These are phyloP conservation scores for Argyrosomus japonicus DNA, from an alignment of 2,113 vertebrate species.

Conservation along the genomic window DNA sequence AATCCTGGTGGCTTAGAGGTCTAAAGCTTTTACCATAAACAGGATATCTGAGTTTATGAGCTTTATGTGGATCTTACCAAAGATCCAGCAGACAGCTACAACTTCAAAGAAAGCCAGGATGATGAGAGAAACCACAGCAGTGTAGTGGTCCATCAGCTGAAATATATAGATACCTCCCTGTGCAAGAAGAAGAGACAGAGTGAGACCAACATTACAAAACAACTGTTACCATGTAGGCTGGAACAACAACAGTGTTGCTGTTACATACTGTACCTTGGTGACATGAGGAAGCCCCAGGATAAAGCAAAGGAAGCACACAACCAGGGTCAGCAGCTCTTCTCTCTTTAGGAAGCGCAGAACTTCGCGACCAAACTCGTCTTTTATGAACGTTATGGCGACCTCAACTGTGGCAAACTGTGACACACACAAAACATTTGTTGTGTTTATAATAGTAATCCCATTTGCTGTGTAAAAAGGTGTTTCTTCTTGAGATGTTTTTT, in stretches of 20 bases:
- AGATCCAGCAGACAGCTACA: conserved; percentile 80
- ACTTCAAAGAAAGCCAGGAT: conserved; percentile 85
- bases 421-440: conserved; percentile 12
- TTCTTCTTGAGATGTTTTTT: not conserved
- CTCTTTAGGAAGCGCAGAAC: conserved; percentile 70
- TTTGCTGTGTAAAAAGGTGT: not conserved
- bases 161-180: conserved; percentile 85
- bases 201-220: not conserved
- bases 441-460: not conserved
- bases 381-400: conserved; percentile 80
- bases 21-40: not conserved
- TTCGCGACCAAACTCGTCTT: conserved; percentile 78
- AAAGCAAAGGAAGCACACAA: conserved; percentile 74
- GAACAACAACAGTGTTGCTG: not conserved
- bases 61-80: conserved; percentile 71
- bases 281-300: conserved; percentile 82
- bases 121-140: conserved; percentile 83
- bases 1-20: not conserved
- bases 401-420: conserved; percentile 83
- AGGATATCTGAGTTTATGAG: not conserved
- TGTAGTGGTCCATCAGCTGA: conserved; percentile 86
- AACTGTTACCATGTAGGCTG: not conserved
- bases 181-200: not conserved
- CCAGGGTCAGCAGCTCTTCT: conserved; percentile 79
- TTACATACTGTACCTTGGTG: conserved; percentile 68